Conservation (phyloP, 2,797 vertebrate genomes). For the Hipposideros larvatus region DNA sequence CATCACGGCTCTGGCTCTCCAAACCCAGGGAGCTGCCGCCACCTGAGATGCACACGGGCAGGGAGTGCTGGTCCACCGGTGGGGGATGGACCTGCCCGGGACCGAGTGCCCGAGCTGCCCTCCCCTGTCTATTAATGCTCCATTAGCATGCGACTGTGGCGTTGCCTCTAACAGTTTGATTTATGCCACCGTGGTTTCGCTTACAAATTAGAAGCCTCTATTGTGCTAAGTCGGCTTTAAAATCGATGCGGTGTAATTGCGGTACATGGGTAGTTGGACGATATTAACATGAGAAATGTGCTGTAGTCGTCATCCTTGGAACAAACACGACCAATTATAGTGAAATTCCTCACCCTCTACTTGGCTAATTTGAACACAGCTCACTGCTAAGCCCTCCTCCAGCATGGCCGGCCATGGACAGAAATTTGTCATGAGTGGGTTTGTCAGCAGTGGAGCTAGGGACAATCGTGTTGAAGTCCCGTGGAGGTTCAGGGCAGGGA, state of each 20-base stretch:
- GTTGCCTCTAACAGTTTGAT: constrained; percentile 85
- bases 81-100: background rate
- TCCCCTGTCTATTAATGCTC: constrained; percentile 78
- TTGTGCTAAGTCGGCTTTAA: constrained; percentile 82
- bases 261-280: constrained; percentile 71
- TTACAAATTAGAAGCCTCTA: constrained; percentile 85
- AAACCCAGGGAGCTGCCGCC: background rate
- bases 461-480: accelerated
- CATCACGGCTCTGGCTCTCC: background rate
- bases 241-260: constrained; percentile 86
- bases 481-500: background rate
- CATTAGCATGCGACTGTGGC: constrained; percentile 72
- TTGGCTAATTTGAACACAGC: constrained; percentile 65
- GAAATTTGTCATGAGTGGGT: background rate
- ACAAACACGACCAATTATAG: constrained; percentile 74
- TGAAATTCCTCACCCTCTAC: constrained; percentile 66
- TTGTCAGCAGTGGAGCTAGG: background rate
- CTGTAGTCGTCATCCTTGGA: constrained; percentile 73
- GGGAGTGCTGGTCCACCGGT: background rate
- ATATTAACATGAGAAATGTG: constrained; percentile 78
- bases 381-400: background rate
- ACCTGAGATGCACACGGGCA: background rate
- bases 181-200: constrained; percentile 81
- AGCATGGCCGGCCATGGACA: background rate
- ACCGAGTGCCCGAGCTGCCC: background rate